Evolutionary conservation across 2,113 vertebrate genomes (phyloP).

Genomic region (Ciconia maguari): DNA sequence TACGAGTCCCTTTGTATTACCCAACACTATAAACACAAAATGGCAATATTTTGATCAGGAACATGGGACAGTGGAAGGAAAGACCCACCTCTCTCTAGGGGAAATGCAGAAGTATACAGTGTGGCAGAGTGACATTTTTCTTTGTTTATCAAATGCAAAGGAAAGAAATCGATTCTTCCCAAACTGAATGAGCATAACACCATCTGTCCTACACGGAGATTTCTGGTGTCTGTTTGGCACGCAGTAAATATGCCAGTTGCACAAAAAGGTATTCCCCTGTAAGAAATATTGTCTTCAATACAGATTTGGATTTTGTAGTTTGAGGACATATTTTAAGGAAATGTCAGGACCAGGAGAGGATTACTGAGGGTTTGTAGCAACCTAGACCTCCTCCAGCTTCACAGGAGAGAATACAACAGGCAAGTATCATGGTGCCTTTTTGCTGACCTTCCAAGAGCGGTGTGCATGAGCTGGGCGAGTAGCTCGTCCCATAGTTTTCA

Average conservation of each 20-base stretch:
- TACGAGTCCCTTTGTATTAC: background rate
- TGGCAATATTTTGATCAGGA: background rate
- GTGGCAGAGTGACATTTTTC: background rate
- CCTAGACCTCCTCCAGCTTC: background rate
- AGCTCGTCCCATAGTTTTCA: background rate
- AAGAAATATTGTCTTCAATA: background rate
- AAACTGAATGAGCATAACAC: background rate
- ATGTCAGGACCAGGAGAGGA: background rate
- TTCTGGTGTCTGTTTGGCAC: background rate
- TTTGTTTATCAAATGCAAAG: background rate
- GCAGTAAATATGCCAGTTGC: background rate
- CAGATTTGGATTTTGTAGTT: background rate
- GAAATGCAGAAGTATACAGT: background rate
- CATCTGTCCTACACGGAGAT: background rate
- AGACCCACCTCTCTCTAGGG: background rate
- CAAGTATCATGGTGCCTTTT: background rate
- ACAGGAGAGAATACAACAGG: background rate
- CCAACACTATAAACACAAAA: background rate
- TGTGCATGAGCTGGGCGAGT: background rate
- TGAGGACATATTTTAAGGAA: background rate
- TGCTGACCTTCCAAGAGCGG: background rate
- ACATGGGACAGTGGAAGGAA: background rate
- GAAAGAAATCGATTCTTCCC: background rate
- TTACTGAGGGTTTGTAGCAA: background rate
- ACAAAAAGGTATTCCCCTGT: background rate